Conservation (phyloP, 2,113 vertebrate species). For the Irena cyanogastra region DNA sequence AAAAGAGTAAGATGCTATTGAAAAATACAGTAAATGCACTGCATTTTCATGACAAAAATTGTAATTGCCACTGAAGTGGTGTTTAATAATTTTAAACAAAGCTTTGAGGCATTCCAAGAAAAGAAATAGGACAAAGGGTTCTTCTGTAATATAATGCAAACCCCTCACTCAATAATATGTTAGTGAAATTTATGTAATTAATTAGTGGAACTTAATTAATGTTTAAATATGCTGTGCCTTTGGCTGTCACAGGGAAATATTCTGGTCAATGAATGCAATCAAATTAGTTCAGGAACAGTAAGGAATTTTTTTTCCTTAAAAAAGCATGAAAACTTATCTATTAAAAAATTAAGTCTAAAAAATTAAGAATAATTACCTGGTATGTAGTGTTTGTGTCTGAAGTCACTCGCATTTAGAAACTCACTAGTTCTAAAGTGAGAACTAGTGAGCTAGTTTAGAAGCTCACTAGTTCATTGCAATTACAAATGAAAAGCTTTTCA, state of each 20-base stretch:
- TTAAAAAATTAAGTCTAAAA: neutral
- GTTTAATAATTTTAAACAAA: neutral
- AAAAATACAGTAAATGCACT: neutral
- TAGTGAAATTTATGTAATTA: neutral
- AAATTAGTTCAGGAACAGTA: neutral
- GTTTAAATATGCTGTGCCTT: neutral
- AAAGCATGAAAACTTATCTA: neutral
- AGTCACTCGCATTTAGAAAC: no score
- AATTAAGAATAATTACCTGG: neutral
- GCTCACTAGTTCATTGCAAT: neutral
- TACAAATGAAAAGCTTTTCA: neutral
- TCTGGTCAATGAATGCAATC: neutral
- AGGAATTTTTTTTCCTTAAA: neutral
- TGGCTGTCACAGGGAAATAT: neutral
- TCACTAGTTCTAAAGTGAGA: neutral
- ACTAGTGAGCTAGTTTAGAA: no score
- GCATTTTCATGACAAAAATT: neutral
- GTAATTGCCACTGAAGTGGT: neutral
- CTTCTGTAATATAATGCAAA: neutral
- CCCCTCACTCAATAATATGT: neutral
- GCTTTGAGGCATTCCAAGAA: neutral
- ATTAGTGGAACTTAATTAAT: conserved; percentile 8
- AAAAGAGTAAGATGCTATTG: neutral
- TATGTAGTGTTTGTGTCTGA: no score
- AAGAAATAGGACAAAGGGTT: neutral